These are phyloP conservation scores for Caenorhabditis becei DNA, from an alignment of 2,888 invertebrate species.

Conservation along the genomic window DNA sequence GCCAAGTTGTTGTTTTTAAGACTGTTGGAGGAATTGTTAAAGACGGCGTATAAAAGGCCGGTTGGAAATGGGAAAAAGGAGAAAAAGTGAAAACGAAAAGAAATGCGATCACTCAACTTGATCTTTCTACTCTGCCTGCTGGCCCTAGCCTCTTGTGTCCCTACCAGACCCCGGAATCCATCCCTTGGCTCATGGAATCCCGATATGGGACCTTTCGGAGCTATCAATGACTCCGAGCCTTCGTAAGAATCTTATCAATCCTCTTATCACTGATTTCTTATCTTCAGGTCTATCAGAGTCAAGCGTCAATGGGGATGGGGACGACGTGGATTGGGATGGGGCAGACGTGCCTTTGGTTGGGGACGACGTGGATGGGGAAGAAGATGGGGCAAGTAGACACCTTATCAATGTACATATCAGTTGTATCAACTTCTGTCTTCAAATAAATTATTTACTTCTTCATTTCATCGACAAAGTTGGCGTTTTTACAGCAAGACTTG, in stretches of 20 bases:
- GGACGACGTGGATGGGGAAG: not conserved
- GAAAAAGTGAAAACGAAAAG: no score
- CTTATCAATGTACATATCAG: no score
- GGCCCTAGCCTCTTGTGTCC: not conserved
- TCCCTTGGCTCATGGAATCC: not conserved
- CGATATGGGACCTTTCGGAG: not conserved
- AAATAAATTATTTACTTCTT: no score
- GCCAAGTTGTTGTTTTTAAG: not conserved
- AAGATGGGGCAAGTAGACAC: not conserved
- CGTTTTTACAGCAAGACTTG: no score
- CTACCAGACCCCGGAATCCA: not conserved
- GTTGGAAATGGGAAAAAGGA: no score
- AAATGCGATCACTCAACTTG: not conserved
- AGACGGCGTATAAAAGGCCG: not conserved
- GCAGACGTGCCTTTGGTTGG: not conserved
- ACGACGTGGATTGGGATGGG: not conserved
- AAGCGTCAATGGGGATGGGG: conserved; percentile 1
- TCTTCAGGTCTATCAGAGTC: not conserved
- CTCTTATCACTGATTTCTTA: not conserved
- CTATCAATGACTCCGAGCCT: not conserved
- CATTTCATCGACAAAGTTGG: no score
- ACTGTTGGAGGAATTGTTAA: not conserved
- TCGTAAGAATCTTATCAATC: not conserved
- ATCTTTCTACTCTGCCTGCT: not conserved
- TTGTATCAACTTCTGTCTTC: no score